Percentiles rank a stretch among this genome's conserved stretches.
Conservation (phyloP, 92 coral and sea anemone genomes). For the Desmophyllum pertusum region DNA sequence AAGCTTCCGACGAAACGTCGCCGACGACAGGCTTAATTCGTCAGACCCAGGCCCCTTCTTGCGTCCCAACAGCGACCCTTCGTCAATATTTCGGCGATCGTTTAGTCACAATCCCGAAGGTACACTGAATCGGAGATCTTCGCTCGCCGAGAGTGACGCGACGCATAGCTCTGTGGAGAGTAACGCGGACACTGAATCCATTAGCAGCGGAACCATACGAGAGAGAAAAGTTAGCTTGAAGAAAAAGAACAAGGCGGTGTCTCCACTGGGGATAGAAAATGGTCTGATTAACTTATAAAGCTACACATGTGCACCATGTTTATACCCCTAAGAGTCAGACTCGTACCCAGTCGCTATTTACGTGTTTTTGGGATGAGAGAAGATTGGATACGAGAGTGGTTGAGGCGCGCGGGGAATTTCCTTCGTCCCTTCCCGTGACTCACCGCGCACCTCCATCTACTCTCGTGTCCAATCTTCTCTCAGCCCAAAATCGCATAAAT, state of each 20-base stretch:
- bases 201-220: conserved; percentile 1
- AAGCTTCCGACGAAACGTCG: conserved; percentile 76
- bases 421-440: too few relatives aligned
- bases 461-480: too few relatives aligned
- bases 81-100: conserved; percentile 67
- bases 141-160: conserved; percentile 59
- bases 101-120: conserved; percentile 90
- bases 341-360: too few relatives aligned
- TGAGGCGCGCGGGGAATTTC: too few relatives aligned
- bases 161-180: conserved; percentile 31
- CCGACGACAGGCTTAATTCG: conserved; percentile 43
- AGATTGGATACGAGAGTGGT: too few relatives aligned
- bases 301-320: neutral
- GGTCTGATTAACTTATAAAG: conserved; percentile 23
- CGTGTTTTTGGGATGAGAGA: too few relatives aligned
- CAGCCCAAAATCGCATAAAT: too few relatives aligned
- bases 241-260: conserved; percentile 26
- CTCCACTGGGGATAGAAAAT: conserved; percentile 56
- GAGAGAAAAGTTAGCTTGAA: conserved; percentile 29
- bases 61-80: conserved; percentile 30
- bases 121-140: conserved; percentile 57
- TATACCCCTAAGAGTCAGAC: too few relatives aligned
- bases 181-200: conserved; percentile 18
- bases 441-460: too few relatives aligned
- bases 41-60: conserved; percentile 73